These are phyloP conservation scores for Semaprochilodus insignis DNA, from an alignment of 2,797 vertebrate genomes.

Conservation along the genomic window DNA sequence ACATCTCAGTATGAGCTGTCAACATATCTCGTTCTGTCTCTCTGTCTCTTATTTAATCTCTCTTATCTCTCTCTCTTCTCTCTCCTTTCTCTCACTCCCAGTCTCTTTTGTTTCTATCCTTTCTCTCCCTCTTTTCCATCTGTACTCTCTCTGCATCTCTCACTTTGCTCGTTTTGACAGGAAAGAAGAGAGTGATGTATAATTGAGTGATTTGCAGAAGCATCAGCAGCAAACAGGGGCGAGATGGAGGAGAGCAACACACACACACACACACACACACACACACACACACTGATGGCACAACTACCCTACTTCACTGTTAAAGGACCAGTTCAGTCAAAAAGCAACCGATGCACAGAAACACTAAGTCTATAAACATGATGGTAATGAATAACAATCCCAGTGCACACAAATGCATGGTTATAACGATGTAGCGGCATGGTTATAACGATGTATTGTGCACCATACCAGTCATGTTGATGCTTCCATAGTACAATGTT, in stretches of 20 bases:
- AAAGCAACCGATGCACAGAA: too few relatives aligned
- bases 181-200: constrained; percentile 24
- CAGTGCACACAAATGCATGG: too few relatives aligned
- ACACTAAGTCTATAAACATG: too few relatives aligned
- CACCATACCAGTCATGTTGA: too few relatives aligned
- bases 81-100: not conserved
- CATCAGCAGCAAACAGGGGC: constrained; percentile 23
- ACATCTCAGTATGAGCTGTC: not conserved
- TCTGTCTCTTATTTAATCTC: not conserved
- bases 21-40: not conserved
- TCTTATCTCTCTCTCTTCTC: not conserved
- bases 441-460: too few relatives aligned
- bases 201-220: constrained; percentile 30
- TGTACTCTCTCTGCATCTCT: not conserved
- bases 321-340: not conserved
- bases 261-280: constrained; percentile 9
- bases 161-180: not conserved
- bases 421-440: too few relatives aligned
- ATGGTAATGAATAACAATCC: too few relatives aligned
- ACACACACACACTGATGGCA: constrained; percentile 18
- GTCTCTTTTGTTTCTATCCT: not conserved
- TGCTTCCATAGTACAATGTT: too few relatives aligned
- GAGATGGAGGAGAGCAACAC: constrained; percentile 46
- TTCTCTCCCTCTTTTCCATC: not conserved
- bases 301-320: not conserved